These are phyloP conservation scores for Nesogale talazaci DNA, from an alignment of 2,113 vertebrate species.

Conservation along the genomic window DNA sequence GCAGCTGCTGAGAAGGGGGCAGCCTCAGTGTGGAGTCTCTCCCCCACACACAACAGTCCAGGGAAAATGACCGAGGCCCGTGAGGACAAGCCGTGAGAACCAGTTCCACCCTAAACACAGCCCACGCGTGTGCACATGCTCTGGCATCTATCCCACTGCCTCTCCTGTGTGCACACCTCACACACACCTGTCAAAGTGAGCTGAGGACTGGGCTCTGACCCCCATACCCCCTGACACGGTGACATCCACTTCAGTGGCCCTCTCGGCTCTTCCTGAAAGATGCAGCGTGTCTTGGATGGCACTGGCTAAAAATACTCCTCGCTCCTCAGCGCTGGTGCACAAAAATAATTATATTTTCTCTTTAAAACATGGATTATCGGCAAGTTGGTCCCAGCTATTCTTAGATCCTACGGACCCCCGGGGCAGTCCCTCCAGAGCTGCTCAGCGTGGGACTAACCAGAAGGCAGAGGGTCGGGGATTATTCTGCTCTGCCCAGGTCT, in stretches of 20 bases:
- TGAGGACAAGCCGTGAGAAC: not conserved
- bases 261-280: constrained; percentile 60
- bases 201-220: not conserved
- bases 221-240: not conserved
- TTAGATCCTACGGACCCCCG: constrained; percentile 42
- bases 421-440: no score
- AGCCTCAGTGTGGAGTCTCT: constrained; percentile 16
- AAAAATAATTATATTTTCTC: constrained; percentile 79
- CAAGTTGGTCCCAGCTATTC: constrained; percentile 37
- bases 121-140: no score
- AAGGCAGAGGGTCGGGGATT: no score
- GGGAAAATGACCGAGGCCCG: constrained; percentile 6
- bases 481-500: constrained; percentile 57
- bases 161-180: no score
- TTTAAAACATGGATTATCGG: constrained; percentile 39
- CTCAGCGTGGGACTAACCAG: no score
- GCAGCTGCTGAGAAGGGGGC: not conserved
- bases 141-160: no score
- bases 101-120: not conserved
- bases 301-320: constrained; percentile 70
- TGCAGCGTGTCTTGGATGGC: constrained; percentile 42
- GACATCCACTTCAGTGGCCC: constrained; percentile 5
- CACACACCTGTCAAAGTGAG: not conserved
- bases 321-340: constrained; percentile 57
- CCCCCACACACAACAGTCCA: not conserved